Evolutionary conservation across 1,140 invertebrate genomes (phyloP).

Genomic region (Drosophila tristis): DNA sequence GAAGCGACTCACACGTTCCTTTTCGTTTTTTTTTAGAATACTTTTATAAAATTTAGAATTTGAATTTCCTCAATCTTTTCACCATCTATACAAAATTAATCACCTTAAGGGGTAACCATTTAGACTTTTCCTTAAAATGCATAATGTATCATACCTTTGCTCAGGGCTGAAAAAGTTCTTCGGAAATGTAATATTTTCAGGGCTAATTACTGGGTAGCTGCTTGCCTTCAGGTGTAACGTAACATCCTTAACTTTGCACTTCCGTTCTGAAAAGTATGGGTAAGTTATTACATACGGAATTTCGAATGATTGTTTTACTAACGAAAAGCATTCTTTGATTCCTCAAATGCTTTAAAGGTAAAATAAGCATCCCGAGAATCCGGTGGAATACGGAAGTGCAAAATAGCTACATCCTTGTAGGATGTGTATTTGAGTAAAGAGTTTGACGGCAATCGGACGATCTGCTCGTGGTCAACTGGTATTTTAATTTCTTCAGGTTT

Average conservation of each 20-base stretch:
- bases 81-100: too few relatives aligned
- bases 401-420: constrained; percentile 82
- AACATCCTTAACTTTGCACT: constrained; percentile 86
- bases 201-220: constrained; percentile 90
- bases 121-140: too few relatives aligned
- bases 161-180: constrained; percentile 86
- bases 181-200: constrained; percentile 89
- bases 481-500: constrained; percentile 60
- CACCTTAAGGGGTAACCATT: too few relatives aligned
- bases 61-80: too few relatives aligned
- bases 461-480: constrained; percentile 66
- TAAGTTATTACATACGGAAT: not conserved
- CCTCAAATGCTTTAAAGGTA: constrained; percentile 80
- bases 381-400: constrained; percentile 76
- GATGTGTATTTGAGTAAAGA: constrained; percentile 78
- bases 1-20: too few relatives aligned
- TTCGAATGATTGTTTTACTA: constrained; percentile 38
- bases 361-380: constrained; percentile 72
- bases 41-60: too few relatives aligned
- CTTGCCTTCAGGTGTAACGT: constrained; percentile 89
- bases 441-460: constrained; percentile 81
- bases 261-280: constrained; percentile 81
- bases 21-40: too few relatives aligned
- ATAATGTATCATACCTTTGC: constrained; percentile 51
- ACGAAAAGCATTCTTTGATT: constrained; percentile 82